These are phyloP conservation scores for Brenthis daphne DNA, from an alignment of 2,888 invertebrate genomes.

Conservation along the genomic window DNA sequence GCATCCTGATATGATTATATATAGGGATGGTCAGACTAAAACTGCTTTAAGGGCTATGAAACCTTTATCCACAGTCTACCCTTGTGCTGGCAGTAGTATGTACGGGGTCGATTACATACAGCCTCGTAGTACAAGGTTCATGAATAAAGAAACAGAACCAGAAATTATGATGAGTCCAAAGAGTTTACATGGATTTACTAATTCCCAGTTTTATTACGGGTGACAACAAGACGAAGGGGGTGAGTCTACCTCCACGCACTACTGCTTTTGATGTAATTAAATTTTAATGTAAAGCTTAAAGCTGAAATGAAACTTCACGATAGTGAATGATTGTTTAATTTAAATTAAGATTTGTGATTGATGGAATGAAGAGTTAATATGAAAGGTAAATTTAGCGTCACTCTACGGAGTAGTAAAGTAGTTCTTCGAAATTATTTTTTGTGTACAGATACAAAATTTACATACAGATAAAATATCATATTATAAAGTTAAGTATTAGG, in stretches of 20 bases:
- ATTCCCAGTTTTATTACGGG: constrained; percentile 70
- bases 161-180: constrained; percentile 70
- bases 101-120: constrained; percentile 70
- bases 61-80: constrained; percentile 73
- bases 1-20: constrained; percentile 76
- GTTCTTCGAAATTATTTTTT: too few species aligned
- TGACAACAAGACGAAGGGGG: constrained; percentile 62
- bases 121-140: constrained; percentile 56
- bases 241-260: constrained; percentile 54
- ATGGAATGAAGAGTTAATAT: too few species aligned
- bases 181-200: constrained; percentile 68
- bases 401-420: too few species aligned
- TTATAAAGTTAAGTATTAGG: too few species aligned
- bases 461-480: too few species aligned
- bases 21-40: constrained; percentile 66
- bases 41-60: constrained; percentile 73
- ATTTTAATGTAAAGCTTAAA: neutral
- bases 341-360: neutral
- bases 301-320: constrained; percentile 10
- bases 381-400: too few species aligned
- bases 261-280: constrained; percentile 40
- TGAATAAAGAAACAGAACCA: constrained; percentile 55
- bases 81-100: constrained; percentile 69
- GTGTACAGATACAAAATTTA: too few species aligned
- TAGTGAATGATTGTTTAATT: neutral